Evolutionary conservation across 2,113 vertebrate species (phyloP).

Genomic region (Odontesthes bonariensis): DNA sequence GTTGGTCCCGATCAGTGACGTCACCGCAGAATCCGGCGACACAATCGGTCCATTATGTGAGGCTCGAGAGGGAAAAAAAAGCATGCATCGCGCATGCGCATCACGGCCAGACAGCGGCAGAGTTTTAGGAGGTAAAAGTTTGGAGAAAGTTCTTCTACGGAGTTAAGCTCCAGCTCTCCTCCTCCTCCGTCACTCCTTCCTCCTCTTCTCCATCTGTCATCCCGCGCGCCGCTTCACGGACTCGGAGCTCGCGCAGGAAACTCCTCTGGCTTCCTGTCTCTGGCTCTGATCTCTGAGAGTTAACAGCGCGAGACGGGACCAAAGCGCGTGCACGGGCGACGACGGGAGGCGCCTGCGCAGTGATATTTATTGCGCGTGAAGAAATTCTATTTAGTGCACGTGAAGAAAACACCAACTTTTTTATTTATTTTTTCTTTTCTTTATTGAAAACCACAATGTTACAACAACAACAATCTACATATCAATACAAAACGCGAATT

Average conservation of each 20-base stretch:
- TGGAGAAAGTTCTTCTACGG: neutral
- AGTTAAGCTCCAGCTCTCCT: neutral
- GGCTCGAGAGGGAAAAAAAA: neutral
- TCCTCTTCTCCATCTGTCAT: conserved; percentile 1
- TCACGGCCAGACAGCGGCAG: neutral
- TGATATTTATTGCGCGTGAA: too few relatives aligned
- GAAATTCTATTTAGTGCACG: too few relatives aligned
- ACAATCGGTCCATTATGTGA: conserved; percentile 38
- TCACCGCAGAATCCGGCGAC: conserved; percentile 12
- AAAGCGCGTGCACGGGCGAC: neutral
- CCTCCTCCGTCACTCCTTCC: neutral
- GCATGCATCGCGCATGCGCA: conserved; percentile 31
- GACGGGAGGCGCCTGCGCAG: neutral
- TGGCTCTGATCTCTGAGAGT: conserved; percentile 3
- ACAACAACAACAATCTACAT: too few relatives aligned
- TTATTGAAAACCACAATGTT: too few relatives aligned
- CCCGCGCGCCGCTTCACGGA: neutral
- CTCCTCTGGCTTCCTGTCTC: neutral
- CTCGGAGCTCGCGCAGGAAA: neutral
- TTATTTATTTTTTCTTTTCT: too few relatives aligned
- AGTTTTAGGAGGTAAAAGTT: conserved; percentile 10
- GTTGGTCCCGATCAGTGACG: conserved; percentile 21
- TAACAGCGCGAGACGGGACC: too few relatives aligned
- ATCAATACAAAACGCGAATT: too few relatives aligned
- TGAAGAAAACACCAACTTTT: too few relatives aligned